These are phyloP conservation scores for Knipowitschia caucasica DNA, from an alignment of 2,797 vertebrate species.

Conservation along the genomic window DNA sequence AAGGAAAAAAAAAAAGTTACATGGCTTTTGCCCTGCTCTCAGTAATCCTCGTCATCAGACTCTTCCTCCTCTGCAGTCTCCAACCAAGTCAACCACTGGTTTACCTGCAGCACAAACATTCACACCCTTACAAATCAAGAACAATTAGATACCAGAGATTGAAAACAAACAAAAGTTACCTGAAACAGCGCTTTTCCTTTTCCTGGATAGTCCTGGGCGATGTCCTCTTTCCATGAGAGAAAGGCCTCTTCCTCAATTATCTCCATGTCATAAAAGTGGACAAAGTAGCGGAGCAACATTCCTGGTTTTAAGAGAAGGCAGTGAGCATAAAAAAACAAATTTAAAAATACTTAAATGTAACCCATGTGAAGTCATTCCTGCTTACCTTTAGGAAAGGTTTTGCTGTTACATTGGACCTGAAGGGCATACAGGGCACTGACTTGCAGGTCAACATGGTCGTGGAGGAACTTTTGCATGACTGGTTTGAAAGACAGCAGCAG, in stretches of 20 bases:
- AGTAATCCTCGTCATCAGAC: constrained; percentile 97
- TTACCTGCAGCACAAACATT: constrained; percentile 78
- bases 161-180: constrained; percentile 65
- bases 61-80: constrained; percentile 99
- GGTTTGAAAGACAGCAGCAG: constrained; percentile 93
- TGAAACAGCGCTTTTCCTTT: constrained; percentile 99
- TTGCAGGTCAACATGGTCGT: constrained; percentile 93
- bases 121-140: background rate
- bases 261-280: constrained; percentile 98
- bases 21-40: constrained; percentile 83
- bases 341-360: too few species aligned
- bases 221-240: constrained; percentile 98
- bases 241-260: constrained; percentile 99
- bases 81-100: constrained; percentile 99
- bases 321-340: background rate
- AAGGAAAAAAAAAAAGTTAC: constrained; percentile 68
- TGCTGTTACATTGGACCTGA: constrained; percentile 95
- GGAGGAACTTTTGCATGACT: constrained; percentile 98
- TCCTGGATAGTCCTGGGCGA: constrained; percentile 97
- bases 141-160: background rate
- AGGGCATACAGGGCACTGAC: constrained; percentile 93
- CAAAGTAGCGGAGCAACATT: constrained; percentile 98
- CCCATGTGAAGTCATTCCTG: too few species aligned
- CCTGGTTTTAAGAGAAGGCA: constrained; percentile 70
- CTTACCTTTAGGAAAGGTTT: constrained; percentile 92